Percentiles rank a stretch among this genome's conserved stretches.
These are phyloP conservation scores for Plebejus melissa DNA, from an alignment of 2,888 invertebrate species.

Conservation along the genomic window DNA sequence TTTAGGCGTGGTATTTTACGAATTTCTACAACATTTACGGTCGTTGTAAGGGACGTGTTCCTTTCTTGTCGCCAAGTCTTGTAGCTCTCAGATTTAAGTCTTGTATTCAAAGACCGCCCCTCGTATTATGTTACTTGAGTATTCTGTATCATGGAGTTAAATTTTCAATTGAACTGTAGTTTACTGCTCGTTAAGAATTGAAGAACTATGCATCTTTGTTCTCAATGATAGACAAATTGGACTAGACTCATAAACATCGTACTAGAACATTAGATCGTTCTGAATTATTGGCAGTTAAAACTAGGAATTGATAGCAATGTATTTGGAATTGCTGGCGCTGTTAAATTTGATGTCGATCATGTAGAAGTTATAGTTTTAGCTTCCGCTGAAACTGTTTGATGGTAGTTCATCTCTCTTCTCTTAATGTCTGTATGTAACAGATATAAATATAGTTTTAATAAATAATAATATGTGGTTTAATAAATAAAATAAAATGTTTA, in stretches of 20 bases:
- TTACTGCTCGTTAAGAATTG: background rate
- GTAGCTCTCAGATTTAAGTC: constrained; percentile 10
- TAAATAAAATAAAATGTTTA: too few relatives aligned
- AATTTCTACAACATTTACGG: constrained; percentile 27
- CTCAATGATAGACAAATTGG: background rate
- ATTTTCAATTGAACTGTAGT: background rate
- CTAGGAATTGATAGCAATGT: constrained; percentile 2
- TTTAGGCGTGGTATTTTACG: background rate
- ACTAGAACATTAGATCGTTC: background rate
- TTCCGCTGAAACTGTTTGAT: constrained; percentile 29
- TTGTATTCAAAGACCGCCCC: background rate
- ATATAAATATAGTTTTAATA: background rate
- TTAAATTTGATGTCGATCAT: constrained; percentile 31
- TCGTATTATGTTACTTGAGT: constrained; percentile 11
- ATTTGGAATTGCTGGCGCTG: constrained; percentile 20
- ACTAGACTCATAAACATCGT: background rate
- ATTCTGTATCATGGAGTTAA: background rate
- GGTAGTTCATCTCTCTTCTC: constrained; percentile 3
- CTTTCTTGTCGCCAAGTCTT: background rate
- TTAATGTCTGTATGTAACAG: background rate
- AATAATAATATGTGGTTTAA: too few relatives aligned
- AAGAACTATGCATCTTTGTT: background rate
- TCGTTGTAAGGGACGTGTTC: constrained; percentile 20
- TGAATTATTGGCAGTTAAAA: background rate
- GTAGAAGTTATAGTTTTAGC: constrained; percentile 27